Percentiles rank a stretch among this genome's conserved stretches.
These are phyloP conservation scores for Sternarchorhynchus goeldii DNA, from an alignment of 2,797 vertebrate genomes.

Conservation along the genomic window DNA sequence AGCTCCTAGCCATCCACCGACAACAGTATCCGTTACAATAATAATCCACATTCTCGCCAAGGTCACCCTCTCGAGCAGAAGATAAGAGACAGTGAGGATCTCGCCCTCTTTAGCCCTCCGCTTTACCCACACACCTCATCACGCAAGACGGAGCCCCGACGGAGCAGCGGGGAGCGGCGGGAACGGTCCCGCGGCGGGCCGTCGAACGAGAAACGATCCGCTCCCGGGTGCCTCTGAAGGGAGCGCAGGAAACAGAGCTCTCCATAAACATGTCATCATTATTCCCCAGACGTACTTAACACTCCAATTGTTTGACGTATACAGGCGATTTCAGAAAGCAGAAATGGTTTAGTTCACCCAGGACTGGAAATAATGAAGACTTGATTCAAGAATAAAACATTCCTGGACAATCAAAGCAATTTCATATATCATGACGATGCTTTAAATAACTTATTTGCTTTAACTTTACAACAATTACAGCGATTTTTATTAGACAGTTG, in stretches of 20 bases:
- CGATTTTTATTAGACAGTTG: background rate
- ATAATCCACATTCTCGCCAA: conserved; percentile 79
- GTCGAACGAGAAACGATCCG: background rate
- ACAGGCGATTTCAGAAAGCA: background rate
- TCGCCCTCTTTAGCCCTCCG: conserved; percentile 15
- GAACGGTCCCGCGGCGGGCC: no score
- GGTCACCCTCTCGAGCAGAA: conserved; percentile 66
- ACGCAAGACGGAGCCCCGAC: conserved; percentile 20
- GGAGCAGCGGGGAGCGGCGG: background rate
- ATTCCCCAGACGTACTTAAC: background rate
- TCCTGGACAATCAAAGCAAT: background rate
- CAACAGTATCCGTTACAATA: conserved; percentile 79
- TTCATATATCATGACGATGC: background rate
- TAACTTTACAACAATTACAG: background rate
- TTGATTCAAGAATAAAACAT: background rate
- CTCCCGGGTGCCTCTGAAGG: background rate
- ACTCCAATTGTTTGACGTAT: no score
- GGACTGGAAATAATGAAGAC: background rate
- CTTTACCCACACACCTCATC: conserved; percentile 33
- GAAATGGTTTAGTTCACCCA: background rate
- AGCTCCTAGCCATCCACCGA: conserved; percentile 72
- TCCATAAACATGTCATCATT: background rate
- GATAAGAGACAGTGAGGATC: conserved; percentile 37
- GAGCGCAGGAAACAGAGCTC: background rate
- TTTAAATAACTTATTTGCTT: background rate